Base-by-base conservation (phyloP, 2,888 invertebrate genomes). In the Thyatira batis region DNA sequence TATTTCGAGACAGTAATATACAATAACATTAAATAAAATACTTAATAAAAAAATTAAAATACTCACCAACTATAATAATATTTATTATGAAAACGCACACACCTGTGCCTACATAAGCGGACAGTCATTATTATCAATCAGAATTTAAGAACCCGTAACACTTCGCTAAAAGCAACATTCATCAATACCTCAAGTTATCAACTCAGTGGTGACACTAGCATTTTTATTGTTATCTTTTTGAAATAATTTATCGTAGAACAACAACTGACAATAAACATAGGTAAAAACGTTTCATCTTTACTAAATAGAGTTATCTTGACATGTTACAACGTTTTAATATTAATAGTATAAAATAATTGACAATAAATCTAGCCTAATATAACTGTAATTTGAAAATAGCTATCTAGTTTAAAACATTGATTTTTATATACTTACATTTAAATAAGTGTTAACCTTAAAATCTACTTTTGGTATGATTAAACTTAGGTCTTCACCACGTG, bases 211-310 rank as follows among this genome's bases (percentile, higher is more conserved):
- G 54, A 49, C 58, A 53, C 57, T 54, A 54, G 59, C 53, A 57
- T 58, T 57, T 59, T 61, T 61, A 61, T 56, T 55, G 50, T 54
- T 54, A 50, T 52, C 53, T 20, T 44, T 53, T 61, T 58, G 60
- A 59, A 62, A 60, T 62, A 62, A 61, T 60, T 59, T 61, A 60
- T 65, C 55, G 57, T 57, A 56, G 54, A 53, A 39, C 13, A 39
- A 13, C 13, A 33, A 39, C 39, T 5, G 33, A 13, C 11, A 5
- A 39, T 39, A 6, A 39, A 39, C n/a, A n/a, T n/a, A n/a, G n/a
- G n/a, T 39, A 17, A 9, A 10, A 33, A 11, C n/a, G 2, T 33
- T 33, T 5, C 8, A 39, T 30, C 2, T 11, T 11, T 11, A 2
- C 2, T 30, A 9, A 30, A 30, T 30, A 30, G 30, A 10, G n/a